Conservation (phyloP, 2,113 vertebrate species). For the Thomomys bottae region DNA sequence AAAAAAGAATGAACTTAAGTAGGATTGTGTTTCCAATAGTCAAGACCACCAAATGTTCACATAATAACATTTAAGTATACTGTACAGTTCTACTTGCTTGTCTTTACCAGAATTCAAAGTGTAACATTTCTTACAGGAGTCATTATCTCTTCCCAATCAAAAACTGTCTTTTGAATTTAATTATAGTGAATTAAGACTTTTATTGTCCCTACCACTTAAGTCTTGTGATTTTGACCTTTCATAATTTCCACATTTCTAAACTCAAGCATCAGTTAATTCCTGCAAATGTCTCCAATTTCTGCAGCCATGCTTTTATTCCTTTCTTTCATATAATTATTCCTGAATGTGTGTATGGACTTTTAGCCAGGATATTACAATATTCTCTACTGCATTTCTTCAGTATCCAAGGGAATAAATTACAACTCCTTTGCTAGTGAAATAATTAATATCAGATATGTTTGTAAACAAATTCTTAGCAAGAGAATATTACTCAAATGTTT, state of each 20-base stretch:
- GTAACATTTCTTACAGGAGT: neutral
- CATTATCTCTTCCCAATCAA: neutral
- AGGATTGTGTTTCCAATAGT: neutral
- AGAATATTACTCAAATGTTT: neutral
- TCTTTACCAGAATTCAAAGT: neutral
- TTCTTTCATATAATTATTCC: neutral
- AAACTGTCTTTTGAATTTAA: neutral
- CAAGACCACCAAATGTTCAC: neutral
- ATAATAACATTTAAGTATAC: neutral
- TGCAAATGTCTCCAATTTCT: neutral
- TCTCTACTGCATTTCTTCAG: neutral
- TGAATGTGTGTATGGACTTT: too few species aligned
- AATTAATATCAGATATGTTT: neutral
- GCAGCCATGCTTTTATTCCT: neutral
- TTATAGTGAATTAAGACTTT: neutral
- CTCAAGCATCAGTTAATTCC: neutral
- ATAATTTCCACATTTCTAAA: neutral
- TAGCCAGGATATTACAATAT: neutral
- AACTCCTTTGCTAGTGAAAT: neutral
- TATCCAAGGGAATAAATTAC: neutral
- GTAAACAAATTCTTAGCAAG: neutral
- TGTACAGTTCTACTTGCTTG: neutral
- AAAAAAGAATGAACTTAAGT: too few species aligned
- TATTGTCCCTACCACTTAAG: neutral
- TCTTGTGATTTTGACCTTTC: neutral